Conservation (phyloP, 2,888 invertebrate genomes). For the Plebejus melissa region DNA sequence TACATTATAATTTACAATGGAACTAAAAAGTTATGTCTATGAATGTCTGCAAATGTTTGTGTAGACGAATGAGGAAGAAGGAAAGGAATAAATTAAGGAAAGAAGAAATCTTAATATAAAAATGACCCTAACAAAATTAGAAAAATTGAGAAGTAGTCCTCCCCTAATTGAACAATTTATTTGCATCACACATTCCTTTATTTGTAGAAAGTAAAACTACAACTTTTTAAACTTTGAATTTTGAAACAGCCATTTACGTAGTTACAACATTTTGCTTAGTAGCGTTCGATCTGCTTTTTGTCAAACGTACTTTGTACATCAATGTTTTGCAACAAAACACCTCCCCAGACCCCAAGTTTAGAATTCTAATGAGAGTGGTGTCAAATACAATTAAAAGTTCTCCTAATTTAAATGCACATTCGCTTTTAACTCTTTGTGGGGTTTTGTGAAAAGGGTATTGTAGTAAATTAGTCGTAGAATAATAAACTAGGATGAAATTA, state of each 20-base stretch:
- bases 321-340: conserved; percentile 42
- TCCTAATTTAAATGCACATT: conserved; percentile 30
- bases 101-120: no score
- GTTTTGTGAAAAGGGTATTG: conserved; percentile 30
- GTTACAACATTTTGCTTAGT: background rate
- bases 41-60: no score
- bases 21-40: no score
- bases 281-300: background rate
- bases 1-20: background rate
- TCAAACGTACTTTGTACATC: conserved; percentile 9
- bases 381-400: conserved; percentile 61
- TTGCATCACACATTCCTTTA: no score
- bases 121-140: no score
- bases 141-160: background rate
- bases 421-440: conserved; percentile 18
- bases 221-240: no score
- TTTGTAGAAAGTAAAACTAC: no score
- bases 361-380: conserved; percentile 62
- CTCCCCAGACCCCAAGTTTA: conserved; percentile 40
- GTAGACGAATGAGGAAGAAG: background rate
- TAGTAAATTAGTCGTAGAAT: conserved; percentile 24
- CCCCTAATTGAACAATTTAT: background rate
- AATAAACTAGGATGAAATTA: conserved; percentile 17
- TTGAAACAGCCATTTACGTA: background rate
- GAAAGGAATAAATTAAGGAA: no score